Evolutionary conservation across 2,888 invertebrate species (phyloP).

Genomic region (Phlogophora meticulosa): DNA sequence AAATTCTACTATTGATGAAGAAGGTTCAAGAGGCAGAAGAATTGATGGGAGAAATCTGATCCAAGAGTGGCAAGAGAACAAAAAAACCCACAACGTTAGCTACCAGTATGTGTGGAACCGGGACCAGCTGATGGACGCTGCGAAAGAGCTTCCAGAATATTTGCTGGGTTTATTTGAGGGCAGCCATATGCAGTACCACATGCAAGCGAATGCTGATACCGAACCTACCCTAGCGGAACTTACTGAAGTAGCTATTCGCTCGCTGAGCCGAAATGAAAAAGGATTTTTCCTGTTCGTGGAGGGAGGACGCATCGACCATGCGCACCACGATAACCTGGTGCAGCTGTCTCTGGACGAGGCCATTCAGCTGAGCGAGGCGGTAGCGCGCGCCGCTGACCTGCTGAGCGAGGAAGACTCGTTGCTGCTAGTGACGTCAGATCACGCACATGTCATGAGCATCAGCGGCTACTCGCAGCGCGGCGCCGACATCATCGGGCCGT

Average conservation of each 20-base stretch:
- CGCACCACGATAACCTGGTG: slow-evolving; percentile 92
- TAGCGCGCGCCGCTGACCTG: slow-evolving; percentile 84
- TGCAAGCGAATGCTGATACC: slow-evolving; percentile 86
- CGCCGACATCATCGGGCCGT: slow-evolving; percentile 80
- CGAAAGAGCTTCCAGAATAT: slow-evolving; percentile 90
- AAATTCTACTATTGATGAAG: slow-evolving; percentile 87
- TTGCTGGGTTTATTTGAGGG: slow-evolving; percentile 92
- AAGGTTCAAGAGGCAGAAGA: slow-evolving; percentile 84
- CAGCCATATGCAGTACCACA: slow-evolving; percentile 92
- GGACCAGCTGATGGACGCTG: slow-evolving; percentile 86
- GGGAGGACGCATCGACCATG: slow-evolving; percentile 93
- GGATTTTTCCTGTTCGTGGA: slow-evolving; percentile 96
- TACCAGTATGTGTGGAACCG: slow-evolving; percentile 91
- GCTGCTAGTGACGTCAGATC: slow-evolving; percentile 95
- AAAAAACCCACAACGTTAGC: slow-evolving; percentile 77
- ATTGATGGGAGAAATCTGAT: slow-evolving; percentile 93
- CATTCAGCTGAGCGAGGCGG: slow-evolving; percentile 92
- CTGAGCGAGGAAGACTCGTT: slow-evolving; percentile 92
- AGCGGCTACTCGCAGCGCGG: slow-evolving; percentile 93
- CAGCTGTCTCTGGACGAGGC: slow-evolving; percentile 93
- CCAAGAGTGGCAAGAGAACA: slow-evolving; percentile 91
- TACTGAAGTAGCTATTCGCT: slow-evolving; percentile 92
- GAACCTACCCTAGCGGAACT: slow-evolving; percentile 88
- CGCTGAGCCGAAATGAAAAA: slow-evolving; percentile 91
- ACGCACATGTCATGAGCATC: slow-evolving; percentile 93